Evolutionary conservation across 2,888 invertebrate species (phyloP).

Genomic region (Abrostola triplasia): DNA sequence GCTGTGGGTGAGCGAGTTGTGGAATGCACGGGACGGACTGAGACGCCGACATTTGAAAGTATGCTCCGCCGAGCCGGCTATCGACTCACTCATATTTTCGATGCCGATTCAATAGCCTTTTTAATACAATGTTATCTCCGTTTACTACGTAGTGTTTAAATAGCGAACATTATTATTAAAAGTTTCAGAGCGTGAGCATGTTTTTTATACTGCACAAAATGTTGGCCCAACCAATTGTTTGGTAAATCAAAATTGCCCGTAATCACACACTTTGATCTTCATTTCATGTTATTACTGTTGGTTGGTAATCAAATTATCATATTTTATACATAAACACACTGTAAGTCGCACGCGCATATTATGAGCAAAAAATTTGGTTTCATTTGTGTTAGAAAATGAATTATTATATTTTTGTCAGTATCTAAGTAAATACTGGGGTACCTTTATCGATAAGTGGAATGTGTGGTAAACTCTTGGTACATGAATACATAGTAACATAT

Average conservation of each 20-base stretch:
- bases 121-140: slow-evolving; percentile 45
- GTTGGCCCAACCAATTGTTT: slow-evolving; percentile 67
- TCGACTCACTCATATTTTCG: slow-evolving; percentile 70
- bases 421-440: slow-evolving; percentile 14
- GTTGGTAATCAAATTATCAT: slow-evolving; percentile 76
- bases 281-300: slow-evolving; percentile 67
- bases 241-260: slow-evolving; percentile 73
- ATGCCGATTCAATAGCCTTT: slow-evolving; percentile 52
- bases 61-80: slow-evolving; percentile 68
- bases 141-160: slow-evolving; percentile 33
- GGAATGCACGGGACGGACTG: slow-evolving; percentile 85
- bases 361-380: slow-evolving; percentile 51
- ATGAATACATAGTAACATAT: slow-evolving; percentile 1
- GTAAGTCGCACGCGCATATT: slow-evolving; percentile 54
- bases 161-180: slow-evolving; percentile 39
- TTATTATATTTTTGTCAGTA: slow-evolving; percentile 49
- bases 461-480: slow-evolving; percentile 8
- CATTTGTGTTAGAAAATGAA: slow-evolving; percentile 39
- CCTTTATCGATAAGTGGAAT: slow-evolving; percentile 10
- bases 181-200: slow-evolving; percentile 57
- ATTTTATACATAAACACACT: slow-evolving; percentile 66
- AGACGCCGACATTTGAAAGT: slow-evolving; percentile 84
- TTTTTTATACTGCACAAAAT: slow-evolving; percentile 63
- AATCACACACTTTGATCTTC: slow-evolving; percentile 70
- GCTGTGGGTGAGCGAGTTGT: slow-evolving; percentile 87